These are phyloP conservation scores for Zaprionus davidi DNA, from an alignment of 1,140 invertebrate species.

Conservation along the genomic window DNA sequence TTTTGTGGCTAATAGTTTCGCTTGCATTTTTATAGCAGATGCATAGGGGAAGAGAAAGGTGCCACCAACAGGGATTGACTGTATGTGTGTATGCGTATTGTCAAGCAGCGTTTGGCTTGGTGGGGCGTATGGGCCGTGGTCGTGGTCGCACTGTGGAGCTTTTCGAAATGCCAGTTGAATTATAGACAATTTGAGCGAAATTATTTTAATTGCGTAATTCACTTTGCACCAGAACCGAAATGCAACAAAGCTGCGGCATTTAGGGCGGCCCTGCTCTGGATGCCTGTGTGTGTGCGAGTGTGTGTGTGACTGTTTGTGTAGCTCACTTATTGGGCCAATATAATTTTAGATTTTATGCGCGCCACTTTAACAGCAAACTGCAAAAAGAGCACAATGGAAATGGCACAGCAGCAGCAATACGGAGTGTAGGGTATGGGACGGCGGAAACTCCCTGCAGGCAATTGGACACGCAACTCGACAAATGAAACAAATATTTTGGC, in stretches of 20 bases:
- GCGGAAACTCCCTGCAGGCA: neutral
- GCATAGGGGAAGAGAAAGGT: conserved; percentile 22
- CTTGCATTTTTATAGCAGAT: conserved; percentile 47
- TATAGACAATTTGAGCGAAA: conserved; percentile 81
- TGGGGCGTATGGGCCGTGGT: conserved; percentile 30
- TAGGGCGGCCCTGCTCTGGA: conserved; percentile 1
- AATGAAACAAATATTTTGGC: conserved; percentile 69
- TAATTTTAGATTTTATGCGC: conserved; percentile 67
- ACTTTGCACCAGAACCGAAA: conserved; percentile 74
- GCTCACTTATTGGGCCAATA: conserved; percentile 73
- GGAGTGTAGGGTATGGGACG: neutral
- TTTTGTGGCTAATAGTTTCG: conserved; percentile 41
- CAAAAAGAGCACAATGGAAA: neutral
- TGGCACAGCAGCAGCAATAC: conserved; percentile 10
- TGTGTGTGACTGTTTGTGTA: conserved; percentile 31
- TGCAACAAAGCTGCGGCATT: conserved; percentile 73
- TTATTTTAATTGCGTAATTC: conserved; percentile 83
- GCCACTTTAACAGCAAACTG: conserved; percentile 40
- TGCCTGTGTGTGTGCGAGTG: conserved; percentile 11
- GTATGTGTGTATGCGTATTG: conserved; percentile 18
- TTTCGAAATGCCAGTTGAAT: conserved; percentile 75
- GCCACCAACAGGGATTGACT: no score
- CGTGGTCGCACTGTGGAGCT: conserved; percentile 45
- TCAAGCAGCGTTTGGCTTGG: conserved; percentile 24
- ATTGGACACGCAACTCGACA: conserved; percentile 53